phyloP scores from a whole-genome alignment of 1,140 invertebrate species.

The Pteromalus puparum region DNA sequence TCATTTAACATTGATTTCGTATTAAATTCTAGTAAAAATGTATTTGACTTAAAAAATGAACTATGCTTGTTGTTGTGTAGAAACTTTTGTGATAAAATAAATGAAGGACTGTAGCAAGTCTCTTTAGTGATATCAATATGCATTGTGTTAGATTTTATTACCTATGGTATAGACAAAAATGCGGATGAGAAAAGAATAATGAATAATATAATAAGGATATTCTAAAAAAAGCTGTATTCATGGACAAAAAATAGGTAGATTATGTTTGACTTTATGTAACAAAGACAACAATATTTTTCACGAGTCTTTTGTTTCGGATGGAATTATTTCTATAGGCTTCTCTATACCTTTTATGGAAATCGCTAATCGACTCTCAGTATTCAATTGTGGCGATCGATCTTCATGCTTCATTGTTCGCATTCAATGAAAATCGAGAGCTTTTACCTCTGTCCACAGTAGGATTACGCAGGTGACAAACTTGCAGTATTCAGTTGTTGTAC shows the following conservation, averaged over 20 bases:
- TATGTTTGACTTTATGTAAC: neutral
- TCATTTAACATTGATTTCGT: too few relatives aligned
- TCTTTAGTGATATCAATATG: too few relatives aligned
- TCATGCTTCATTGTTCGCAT: slow-evolving; percentile 4
- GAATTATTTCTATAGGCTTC: slow-evolving; percentile 24
- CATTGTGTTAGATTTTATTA: too few relatives aligned
- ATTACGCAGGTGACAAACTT: neutral
- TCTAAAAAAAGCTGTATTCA: neutral
- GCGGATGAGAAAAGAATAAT: too few relatives aligned
- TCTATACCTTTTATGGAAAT: neutral
- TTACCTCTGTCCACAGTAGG: neutral
- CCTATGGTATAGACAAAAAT: too few relatives aligned
- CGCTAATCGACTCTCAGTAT: slow-evolving; percentile 27
- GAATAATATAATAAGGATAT: too few relatives aligned
- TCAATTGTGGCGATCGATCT: slow-evolving; percentile 21
- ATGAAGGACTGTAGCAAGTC: too few relatives aligned
- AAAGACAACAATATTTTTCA: slow-evolving; percentile 4
- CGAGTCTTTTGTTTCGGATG: slow-evolving; percentile 15
- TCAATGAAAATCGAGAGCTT: neutral
- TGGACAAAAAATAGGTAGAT: neutral
- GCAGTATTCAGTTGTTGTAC: neutral
- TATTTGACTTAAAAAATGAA: too few relatives aligned
- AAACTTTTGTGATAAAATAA: too few relatives aligned
- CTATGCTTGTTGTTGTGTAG: too few relatives aligned
- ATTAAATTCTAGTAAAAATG: too few relatives aligned